These are phyloP conservation scores for Eurystomus glaucurus DNA, from an alignment of 2,797 vertebrate genomes.

Conservation along the genomic window DNA sequence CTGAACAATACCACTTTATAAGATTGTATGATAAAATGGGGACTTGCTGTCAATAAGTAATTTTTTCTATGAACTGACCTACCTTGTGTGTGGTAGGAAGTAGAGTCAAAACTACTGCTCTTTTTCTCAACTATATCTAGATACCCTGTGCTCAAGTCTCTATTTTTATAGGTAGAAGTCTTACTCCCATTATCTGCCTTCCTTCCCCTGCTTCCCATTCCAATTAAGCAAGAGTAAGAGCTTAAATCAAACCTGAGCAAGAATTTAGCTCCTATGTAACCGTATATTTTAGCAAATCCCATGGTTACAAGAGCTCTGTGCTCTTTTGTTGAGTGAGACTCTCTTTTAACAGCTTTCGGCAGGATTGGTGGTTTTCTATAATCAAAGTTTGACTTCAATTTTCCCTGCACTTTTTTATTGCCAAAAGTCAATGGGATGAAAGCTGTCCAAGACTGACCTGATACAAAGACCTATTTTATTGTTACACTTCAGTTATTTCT, in stretches of 20 bases:
- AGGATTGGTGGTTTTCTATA: slow-evolving; percentile 66
- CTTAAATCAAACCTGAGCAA: background rate
- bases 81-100: background rate
- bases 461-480: slow-evolving; percentile 72
- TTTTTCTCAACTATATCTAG: slow-evolving; percentile 40
- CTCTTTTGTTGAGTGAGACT: slow-evolving; percentile 53
- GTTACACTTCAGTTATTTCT: slow-evolving; percentile 73
- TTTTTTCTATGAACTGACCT: background rate
- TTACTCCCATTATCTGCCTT: background rate
- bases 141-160: background rate
- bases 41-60: background rate
- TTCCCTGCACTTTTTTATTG: slow-evolving; percentile 2
- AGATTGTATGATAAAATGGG: background rate
- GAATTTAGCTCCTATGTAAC: slow-evolving; percentile 18
- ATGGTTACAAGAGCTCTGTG: slow-evolving; percentile 21
- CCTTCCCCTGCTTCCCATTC: background rate
- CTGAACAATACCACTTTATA: background rate
- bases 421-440: slow-evolving; percentile 42
- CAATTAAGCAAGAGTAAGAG: background rate
- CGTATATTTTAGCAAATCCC: slow-evolving; percentile 62
- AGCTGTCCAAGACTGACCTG: slow-evolving; percentile 60
- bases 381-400: slow-evolving; percentile 31
- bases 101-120: slow-evolving; percentile 18
- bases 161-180: background rate
- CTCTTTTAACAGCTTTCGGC: slow-evolving; percentile 59